Evolutionary conservation across 2,888 invertebrate genomes (phyloP).

Genomic region (Drosophila ustulata): DNA sequence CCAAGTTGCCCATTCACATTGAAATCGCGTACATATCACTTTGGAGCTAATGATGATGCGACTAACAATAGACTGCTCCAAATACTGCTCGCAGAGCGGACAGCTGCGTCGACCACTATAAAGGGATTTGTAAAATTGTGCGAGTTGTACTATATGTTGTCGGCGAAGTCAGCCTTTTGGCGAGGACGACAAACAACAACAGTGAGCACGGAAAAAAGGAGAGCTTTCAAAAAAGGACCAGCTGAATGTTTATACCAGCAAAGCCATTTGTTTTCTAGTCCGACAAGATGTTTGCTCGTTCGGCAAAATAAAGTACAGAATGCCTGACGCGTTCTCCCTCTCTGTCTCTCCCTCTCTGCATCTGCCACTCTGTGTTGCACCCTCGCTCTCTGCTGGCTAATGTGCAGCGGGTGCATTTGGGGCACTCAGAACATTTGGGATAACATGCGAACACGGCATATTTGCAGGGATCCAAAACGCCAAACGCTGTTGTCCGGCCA

Average conservation of each 20-base stretch:
- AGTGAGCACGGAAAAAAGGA: constrained; percentile 16
- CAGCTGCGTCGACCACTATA: constrained; percentile 21
- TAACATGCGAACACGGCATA: constrained; percentile 81
- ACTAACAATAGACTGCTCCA: neutral
- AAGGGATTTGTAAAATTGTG: constrained; percentile 58
- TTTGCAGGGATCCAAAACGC: constrained; percentile 80
- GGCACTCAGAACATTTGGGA: constrained; percentile 77
- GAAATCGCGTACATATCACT: neutral
- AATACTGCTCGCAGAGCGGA: constrained; percentile 6
- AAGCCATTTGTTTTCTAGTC: constrained; percentile 84
- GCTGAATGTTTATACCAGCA: constrained; percentile 81
- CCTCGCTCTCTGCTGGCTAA: constrained; percentile 33
- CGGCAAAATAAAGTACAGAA: constrained; percentile 82
- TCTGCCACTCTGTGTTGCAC: neutral
- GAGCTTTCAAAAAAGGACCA: constrained; percentile 54
- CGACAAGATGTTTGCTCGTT: constrained; percentile 84
- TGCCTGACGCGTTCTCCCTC: constrained; percentile 30
- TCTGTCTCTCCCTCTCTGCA: neutral
- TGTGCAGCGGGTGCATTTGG: constrained; percentile 58
- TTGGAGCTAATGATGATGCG: constrained; percentile 11
- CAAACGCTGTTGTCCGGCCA: constrained; percentile 75
- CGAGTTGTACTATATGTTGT: constrained; percentile 28
- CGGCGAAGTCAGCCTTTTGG: constrained; percentile 42
- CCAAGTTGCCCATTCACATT: neutral
- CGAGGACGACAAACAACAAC: constrained; percentile 28